phyloP scores from a whole-genome alignment of 1,140 invertebrate genomes.

The Diorhabda carinulata region DNA sequence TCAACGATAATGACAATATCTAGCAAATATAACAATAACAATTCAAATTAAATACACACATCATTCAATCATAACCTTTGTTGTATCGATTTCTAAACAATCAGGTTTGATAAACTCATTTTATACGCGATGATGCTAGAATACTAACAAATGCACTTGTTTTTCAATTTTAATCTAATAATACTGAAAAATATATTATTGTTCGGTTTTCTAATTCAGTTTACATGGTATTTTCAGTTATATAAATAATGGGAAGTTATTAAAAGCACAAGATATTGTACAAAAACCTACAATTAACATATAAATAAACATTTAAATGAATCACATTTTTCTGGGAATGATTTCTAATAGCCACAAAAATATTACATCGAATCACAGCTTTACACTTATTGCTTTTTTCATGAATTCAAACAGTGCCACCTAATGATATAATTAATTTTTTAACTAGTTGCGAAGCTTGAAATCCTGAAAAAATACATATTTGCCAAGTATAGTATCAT shows the following conservation, averaged over 20 bases:
- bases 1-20: slow-evolving; percentile 2
- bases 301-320: neutral
- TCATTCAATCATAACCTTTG: neutral
- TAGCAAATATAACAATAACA: slow-evolving; percentile 3
- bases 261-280: no score
- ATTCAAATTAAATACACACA: neutral
- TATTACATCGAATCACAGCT: slow-evolving; percentile 1
- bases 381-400: neutral
- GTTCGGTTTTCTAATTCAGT: no score
- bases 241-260: no score
- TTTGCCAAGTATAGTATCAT: neutral
- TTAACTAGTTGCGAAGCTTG: neutral
- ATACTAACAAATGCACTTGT: no score
- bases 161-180: no score
- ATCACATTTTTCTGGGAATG: neutral
- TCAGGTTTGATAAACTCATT: no score
- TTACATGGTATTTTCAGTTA: no score
- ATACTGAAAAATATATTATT: no score
- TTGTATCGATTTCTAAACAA: no score
- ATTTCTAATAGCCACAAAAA: neutral
- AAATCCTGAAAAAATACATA: neutral
- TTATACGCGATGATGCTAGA: no score
- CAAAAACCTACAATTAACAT: neutral
- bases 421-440: neutral
- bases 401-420: neutral